Evolutionary conservation across 2,113 vertebrate species (phyloP), one percentile per base, ranked within the genome.

Genomic region (Ardeotis arabs): DNA sequence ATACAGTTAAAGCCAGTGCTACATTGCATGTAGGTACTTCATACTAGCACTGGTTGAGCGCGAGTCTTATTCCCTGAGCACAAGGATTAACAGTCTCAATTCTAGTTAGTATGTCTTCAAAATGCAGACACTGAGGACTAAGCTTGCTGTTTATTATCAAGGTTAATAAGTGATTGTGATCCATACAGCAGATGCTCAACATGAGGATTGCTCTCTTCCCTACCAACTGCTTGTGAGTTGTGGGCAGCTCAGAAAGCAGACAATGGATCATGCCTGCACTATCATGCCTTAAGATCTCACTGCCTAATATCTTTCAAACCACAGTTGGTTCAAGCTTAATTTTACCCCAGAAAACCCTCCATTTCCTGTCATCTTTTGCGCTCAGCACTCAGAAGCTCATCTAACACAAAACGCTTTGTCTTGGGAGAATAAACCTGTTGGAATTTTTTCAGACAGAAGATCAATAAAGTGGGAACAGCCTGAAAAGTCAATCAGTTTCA

Each of bases 401-500:
- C 76, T 74, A 93, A 89, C 70, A 72, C 52, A 89, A 87, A 94
- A 67, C 29, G 73, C 74, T 85, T 76, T 28, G 87, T 81, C 75
- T 95, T 87, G 14, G 70, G 85, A 93, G 47, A 95, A 97, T 93
- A 96, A 97, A 97, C 85, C 60, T 87, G 80, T 89, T 94, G 93
- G 74, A 95, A 29, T 84, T 74, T 94, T 96, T 93, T 93, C 89
- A 96, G 93, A 92, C 86, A 89, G 88, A 76, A 72, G 89, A 97
- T 97, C 95, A 83, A 96, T 97, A 78, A 84, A 92, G 78, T 69
- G 49, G 81, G 73, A 94, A 87, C 72, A 90, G 84, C 91, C 77
- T 94, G 79, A 96, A 92, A 96, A 96, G 94, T 94, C 93, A 96
- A 90, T 96, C 96, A 73, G 88, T 75, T 88, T 70, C 81, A 91